These are phyloP conservation scores for Pluvialis apricaria DNA, from an alignment of 2,113 vertebrate species.

Conservation along the genomic window DNA sequence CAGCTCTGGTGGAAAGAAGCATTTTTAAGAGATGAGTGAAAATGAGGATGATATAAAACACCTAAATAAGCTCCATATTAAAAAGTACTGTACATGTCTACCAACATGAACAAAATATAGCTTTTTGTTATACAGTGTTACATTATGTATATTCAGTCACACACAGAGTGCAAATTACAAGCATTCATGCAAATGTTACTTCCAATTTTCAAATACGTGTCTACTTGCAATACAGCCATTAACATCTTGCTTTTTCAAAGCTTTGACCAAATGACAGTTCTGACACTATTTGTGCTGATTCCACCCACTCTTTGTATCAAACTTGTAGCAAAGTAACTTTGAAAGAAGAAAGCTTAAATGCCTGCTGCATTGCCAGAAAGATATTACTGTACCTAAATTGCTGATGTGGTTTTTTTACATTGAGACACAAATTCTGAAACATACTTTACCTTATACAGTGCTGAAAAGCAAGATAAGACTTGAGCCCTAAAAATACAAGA, in stretches of 20 bases:
- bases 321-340: not conserved
- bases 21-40: not conserved
- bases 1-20: not conserved
- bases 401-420: not conserved
- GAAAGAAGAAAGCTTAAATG: not conserved
- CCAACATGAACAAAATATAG: not conserved
- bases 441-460: not conserved
- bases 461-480: not conserved
- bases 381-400: not conserved
- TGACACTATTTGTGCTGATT: not conserved
- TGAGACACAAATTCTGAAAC: not conserved
- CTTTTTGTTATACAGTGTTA: not conserved
- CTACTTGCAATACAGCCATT: not conserved
- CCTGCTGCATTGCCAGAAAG: not conserved
- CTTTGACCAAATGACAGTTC: not conserved
- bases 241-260: not conserved
- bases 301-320: not conserved
- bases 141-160: not conserved
- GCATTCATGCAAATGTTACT: not conserved
- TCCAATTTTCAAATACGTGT: not conserved
- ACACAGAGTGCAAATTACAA: not conserved
- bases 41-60: not conserved
- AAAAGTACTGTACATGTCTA: not conserved
- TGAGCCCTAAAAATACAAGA: not conserved
- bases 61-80: not conserved